Evolutionary conservation across 2,113 vertebrate genomes (phyloP), one percentile per base, ranked within the genome.

Genomic region (Corynorhinus townsendii): DNA sequence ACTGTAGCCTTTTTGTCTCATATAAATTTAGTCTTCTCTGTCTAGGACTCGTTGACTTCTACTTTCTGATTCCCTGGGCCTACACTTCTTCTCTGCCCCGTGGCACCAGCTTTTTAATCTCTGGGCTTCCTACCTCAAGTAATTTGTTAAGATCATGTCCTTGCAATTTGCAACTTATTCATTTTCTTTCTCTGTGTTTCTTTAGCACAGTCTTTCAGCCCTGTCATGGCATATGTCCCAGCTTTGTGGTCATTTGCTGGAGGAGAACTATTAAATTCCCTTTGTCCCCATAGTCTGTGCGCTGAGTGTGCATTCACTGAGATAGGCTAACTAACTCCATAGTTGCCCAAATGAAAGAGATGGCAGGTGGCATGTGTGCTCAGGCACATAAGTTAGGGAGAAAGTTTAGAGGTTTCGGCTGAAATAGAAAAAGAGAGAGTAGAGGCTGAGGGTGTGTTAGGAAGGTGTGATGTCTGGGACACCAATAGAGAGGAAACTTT

Each of bases 11-110:
- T 86, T 83, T 49, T 2, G 62, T 75, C 66, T 52, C 77, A n/a
- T n/a, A 33, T 89, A 85, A 59, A 88, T 72, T 52, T 85, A 59
- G 28, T 59, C 86, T 52, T 89, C 49, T 82, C 43, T 79, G 86
- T 62, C 85, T 52, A 66, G 43, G 38, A 52, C 45, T 28, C 40
- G 16, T 59, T 54, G 80, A 68, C 64, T 69, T 95, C 83, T 33
- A 30, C 73, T 94, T 83, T 56, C 83, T 45, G 0, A 0, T 66
- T 76, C 35, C 0, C 17, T 5, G 33, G 22, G 62, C 72, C 71
- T 12, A 2, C 8, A 40, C 19, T 56, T 81, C 72, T 43, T 33
- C 75, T 77, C n/a, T 9, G 10, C 71, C 72, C n/a, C 69, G 43
- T 15, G 26, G 83, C 54, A 35, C 49, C 5, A 47, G 59, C 35